Evolutionary conservation across 2,888 invertebrate species (phyloP).

Genomic region (Lapara coniferarum): DNA sequence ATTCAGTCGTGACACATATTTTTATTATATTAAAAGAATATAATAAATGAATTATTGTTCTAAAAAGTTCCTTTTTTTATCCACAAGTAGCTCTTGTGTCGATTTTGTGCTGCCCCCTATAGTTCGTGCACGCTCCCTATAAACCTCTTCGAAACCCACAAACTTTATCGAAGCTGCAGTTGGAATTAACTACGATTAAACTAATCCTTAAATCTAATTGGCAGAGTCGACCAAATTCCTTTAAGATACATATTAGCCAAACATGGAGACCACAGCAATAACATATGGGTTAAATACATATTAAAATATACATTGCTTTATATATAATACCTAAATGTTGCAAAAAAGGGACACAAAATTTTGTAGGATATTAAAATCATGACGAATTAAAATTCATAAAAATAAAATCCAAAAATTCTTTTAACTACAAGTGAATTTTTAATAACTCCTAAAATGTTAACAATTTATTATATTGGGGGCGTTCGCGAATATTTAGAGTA

Average conservation of each 20-base stretch:
- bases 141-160: slow-evolving; percentile 29
- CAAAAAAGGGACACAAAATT: no score
- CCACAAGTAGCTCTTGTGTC: no score
- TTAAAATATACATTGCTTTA: not conserved
- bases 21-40: no score
- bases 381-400: no score
- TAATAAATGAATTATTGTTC: no score
- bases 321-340: not conserved
- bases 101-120: no score
- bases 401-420: not conserved
- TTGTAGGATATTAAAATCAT: no score
- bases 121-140: no score
- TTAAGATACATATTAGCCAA: slow-evolving; percentile 40
- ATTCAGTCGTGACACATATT: no score
- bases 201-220: slow-evolving; percentile 57
- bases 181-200: slow-evolving; percentile 49
- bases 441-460: not conserved
- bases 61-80: no score
- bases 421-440: not conserved
- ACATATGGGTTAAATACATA: slow-evolving; percentile 1
- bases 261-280: slow-evolving; percentile 47
- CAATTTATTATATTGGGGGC: not conserved
- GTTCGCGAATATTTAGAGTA: not conserved
- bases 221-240: slow-evolving; percentile 52
- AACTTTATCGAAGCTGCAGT: slow-evolving; percentile 61